phyloP scores from a whole-genome alignment of 1,140 invertebrate genomes.

The Camponotus pennsylvanicus region DNA sequence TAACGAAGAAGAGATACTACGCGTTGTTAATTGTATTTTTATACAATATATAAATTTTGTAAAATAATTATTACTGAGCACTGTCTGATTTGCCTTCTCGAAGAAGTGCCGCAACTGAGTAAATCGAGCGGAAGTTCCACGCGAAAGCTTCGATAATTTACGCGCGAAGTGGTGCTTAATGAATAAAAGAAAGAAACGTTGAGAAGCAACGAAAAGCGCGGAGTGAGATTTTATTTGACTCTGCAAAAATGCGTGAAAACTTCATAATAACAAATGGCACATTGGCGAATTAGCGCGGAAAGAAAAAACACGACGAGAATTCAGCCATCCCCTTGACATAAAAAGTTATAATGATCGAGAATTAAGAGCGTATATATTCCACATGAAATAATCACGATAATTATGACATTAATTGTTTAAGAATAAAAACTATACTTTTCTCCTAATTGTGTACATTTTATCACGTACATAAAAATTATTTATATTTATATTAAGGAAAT shows the following conservation, averaged over 20 bases:
- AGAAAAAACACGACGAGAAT: background rate
- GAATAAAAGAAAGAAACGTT: conserved; percentile 55
- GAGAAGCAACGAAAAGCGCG: background rate
- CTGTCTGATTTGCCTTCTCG: conserved; percentile 40
- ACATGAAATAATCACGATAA: background rate
- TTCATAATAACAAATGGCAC: conserved; percentile 12
- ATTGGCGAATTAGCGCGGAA: conserved; percentile 13
- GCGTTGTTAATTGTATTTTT: conserved; percentile 34
- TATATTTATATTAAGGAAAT: background rate
- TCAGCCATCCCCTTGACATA: background rate
- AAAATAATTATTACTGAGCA: conserved; percentile 30
- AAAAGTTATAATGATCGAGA: conserved; percentile 29
- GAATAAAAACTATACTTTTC: background rate
- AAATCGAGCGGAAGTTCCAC: conserved; percentile 46
- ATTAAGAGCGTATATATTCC: background rate
- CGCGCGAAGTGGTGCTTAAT: conserved; percentile 46
- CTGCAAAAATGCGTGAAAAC: conserved; percentile 29
- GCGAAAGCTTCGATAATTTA: conserved; percentile 53
- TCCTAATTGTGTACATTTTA: background rate
- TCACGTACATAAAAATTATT: background rate
- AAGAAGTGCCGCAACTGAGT: conserved; percentile 27
- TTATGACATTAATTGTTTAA: background rate
- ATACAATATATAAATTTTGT: background rate
- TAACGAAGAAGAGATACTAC: background rate
- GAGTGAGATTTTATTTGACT: conserved; percentile 26